Conservation (phyloP, 2,888 invertebrate species). For the Linyphia triangularis region DNA sequence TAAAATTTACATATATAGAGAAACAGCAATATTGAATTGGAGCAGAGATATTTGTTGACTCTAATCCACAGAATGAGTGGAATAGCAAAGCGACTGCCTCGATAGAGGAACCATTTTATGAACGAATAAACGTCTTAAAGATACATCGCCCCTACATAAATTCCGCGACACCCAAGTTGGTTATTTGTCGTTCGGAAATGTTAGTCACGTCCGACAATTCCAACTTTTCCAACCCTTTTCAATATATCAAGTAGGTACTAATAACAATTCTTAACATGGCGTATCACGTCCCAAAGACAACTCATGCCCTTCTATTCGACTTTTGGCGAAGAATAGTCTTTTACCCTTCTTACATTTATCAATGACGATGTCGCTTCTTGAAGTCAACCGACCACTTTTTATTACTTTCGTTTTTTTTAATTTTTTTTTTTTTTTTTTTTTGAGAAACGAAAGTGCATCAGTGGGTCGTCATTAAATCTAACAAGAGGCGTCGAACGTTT, state of each 20-base stretch:
- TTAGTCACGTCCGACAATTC: constrained; percentile 8
- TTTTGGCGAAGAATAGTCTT: neutral
- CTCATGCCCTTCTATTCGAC: neutral
- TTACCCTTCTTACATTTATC: constrained; percentile 25
- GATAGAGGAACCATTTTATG: too few relatives aligned
- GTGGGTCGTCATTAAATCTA: constrained; percentile 15
- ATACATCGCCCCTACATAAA: constrained; percentile 3
- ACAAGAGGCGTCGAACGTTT: constrained; percentile 16
- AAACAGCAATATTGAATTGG: too few relatives aligned
- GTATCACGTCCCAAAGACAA: neutral
- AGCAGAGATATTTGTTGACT: too few relatives aligned
- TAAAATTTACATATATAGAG: too few relatives aligned
- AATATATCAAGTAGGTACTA: constrained; percentile 12
- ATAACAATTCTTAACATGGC: constrained; percentile 7
- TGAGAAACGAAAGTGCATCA: neutral
- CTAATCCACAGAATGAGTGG: too few relatives aligned
- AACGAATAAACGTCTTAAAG: neutral
- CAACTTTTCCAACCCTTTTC: constrained; percentile 1
- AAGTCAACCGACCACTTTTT: neutral
- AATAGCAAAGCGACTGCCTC: too few relatives aligned
- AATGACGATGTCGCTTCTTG: neutral
- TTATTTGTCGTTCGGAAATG: neutral
- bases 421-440: neutral
- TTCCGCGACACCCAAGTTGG: constrained; percentile 11
- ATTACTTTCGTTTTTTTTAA: neutral